Evolutionary conservation across 2,797 vertebrate genomes (phyloP).

Genomic region (Hyperoplus immaculatus): DNA sequence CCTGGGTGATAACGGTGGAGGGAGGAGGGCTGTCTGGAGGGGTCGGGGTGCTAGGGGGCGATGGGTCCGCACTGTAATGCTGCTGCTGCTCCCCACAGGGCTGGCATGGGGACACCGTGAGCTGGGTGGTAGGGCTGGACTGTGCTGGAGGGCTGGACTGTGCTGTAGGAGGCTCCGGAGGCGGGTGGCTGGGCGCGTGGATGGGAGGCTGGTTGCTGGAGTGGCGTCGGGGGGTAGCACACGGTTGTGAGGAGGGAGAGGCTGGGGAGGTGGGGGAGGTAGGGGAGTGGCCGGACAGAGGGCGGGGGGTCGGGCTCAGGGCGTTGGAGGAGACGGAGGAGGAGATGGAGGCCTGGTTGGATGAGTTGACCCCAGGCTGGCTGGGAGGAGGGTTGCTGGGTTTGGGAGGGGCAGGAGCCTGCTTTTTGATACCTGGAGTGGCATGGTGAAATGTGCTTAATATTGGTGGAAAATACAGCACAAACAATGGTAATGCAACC

Average conservation of each 20-base stretch:
- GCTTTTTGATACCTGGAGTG: conserved; percentile 93
- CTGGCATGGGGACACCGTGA: conserved; percentile 57
- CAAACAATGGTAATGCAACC: neutral
- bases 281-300: conserved; percentile 86
- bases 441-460: conserved; percentile 7
- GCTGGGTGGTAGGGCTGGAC: conserved; percentile 6
- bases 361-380: conserved; percentile 83
- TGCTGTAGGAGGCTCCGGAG: conserved; percentile 90
- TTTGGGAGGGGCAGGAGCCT: conserved; percentile 96
- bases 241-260: conserved; percentile 78
- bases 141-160: conserved; percentile 82
- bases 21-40: conserved; percentile 92
- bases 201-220: conserved; percentile 91
- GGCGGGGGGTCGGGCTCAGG: conserved; percentile 87
- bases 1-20: conserved; percentile 40
- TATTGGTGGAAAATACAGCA: neutral
- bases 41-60: conserved; percentile 90
- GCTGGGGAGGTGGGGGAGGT: conserved; percentile 77
- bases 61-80: conserved; percentile 77
- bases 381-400: conserved; percentile 90
- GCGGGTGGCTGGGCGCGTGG: conserved; percentile 94
- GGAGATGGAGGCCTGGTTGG: conserved; percentile 67
- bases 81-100: conserved; percentile 59
- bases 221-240: conserved; percentile 87
- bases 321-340: conserved; percentile 81